A percentile compares a stretch with the other conserved stretches of the same genome.
These are phyloP conservation scores for Cynodonichthys magdalenae DNA, from an alignment of 2,797 vertebrate genomes.

Conservation along the genomic window DNA sequence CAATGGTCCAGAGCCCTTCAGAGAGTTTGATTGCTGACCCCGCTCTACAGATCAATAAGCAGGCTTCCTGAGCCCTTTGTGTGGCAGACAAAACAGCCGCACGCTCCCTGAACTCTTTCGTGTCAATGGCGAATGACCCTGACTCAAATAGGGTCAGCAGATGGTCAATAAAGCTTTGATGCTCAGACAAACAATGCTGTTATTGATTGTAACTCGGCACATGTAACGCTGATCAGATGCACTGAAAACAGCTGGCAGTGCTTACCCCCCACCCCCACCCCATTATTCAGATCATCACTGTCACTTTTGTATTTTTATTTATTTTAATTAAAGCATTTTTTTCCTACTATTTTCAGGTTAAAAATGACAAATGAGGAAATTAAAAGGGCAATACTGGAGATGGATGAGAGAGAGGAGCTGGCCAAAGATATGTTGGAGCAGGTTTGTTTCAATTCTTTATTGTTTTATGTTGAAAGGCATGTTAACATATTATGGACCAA, in stretches of 20 bases:
- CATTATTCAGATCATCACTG: neutral
- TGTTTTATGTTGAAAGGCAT: too few relatives aligned
- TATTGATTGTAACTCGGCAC: slow-evolving; percentile 59
- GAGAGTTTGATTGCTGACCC: slow-evolving; percentile 23
- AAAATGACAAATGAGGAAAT: slow-evolving; percentile 98
- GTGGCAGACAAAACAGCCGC: slow-evolving; percentile 32
- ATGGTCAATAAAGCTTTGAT: slow-evolving; percentile 55
- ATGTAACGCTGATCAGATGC: slow-evolving; percentile 49
- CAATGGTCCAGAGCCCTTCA: slow-evolving; percentile 9
- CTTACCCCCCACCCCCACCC: too few relatives aligned
- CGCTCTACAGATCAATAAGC: slow-evolving; percentile 55
- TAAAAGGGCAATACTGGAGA: slow-evolving; percentile 91
- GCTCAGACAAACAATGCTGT: slow-evolving; percentile 41
- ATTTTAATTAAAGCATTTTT: neutral
- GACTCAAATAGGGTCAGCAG: slow-evolving; percentile 58
- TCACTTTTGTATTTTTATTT: slow-evolving; percentile 2
- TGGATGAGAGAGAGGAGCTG: slow-evolving; percentile 96
- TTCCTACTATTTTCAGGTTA: slow-evolving; percentile 77
- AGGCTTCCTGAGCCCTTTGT: slow-evolving; percentile 45
- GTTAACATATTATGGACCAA: too few relatives aligned
- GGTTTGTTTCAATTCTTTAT: slow-evolving; percentile 69
- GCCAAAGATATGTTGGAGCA: slow-evolving; percentile 98
- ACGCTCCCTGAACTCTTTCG: slow-evolving; percentile 35
- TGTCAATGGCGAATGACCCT: slow-evolving; percentile 52
- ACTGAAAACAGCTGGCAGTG: slow-evolving; percentile 46